phyloP scores from a whole-genome alignment of 2,888 invertebrate genomes.

The Hydrotaea diabolus region DNA sequence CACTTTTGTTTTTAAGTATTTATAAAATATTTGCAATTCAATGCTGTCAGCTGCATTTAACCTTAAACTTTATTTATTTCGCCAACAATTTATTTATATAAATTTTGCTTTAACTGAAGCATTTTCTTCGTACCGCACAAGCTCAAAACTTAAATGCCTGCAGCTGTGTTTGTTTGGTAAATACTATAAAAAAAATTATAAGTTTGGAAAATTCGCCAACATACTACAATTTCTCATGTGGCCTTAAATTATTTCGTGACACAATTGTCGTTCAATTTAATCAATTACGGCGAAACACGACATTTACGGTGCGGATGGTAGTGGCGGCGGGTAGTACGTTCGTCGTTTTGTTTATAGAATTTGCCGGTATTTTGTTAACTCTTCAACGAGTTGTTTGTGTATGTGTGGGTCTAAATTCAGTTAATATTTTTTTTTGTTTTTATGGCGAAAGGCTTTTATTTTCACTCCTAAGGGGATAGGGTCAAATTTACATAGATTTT shows the following conservation, averaged over 20 bases:
- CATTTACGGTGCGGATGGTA: neutral
- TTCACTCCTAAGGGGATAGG: neutral
- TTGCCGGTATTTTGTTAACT: constrained; percentile 27
- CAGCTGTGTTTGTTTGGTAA: neutral
- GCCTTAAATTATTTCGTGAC: constrained; percentile 20
- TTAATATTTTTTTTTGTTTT: neutral
- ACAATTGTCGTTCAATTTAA: constrained; percentile 30
- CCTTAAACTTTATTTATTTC: too few relatives aligned
- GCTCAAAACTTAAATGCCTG: neutral
- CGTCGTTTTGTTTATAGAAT: neutral
- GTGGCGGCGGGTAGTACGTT: neutral
- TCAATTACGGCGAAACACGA: constrained; percentile 22
- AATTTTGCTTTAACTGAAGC: too few relatives aligned
- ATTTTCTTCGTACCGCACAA: neutral
- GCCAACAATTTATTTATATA: too few relatives aligned
- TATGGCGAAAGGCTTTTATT: too few relatives aligned
- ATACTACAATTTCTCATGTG: neutral
- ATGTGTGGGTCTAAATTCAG: neutral
- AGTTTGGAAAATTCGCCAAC: neutral
- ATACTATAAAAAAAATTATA: neutral
- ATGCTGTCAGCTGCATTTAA: too few relatives aligned
- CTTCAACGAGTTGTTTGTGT: neutral
- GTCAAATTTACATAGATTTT: neutral
- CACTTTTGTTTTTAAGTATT: too few relatives aligned
- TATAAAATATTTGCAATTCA: too few relatives aligned